Evolutionary conservation across 2,113 vertebrate genomes (phyloP).

Genomic region (Rhinopomastus cyanomelas): DNA sequence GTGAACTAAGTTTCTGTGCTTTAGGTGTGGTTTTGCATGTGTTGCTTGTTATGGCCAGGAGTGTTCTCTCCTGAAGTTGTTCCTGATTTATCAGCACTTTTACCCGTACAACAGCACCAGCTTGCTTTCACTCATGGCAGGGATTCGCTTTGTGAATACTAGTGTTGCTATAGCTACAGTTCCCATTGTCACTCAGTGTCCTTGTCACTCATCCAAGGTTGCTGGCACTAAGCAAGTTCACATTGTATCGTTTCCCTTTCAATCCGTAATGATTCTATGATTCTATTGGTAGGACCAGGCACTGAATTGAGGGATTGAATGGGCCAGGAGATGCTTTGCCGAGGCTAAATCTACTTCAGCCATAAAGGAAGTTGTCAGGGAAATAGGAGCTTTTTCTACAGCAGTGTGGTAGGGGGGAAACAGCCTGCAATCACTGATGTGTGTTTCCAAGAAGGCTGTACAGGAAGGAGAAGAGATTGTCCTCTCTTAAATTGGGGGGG

Average conservation of each 20-base stretch:
- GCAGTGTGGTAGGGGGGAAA: neutral
- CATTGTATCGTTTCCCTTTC: slow-evolving; percentile 21
- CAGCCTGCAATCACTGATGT: neutral
- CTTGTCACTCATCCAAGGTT: slow-evolving; percentile 23
- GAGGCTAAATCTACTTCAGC: neutral
- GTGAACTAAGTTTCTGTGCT: neutral
- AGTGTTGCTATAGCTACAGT: slow-evolving; percentile 39
- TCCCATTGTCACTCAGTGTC: slow-evolving; percentile 11
- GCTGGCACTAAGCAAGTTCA: slow-evolving; percentile 2
- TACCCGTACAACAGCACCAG: neutral
- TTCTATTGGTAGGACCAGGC: neutral
- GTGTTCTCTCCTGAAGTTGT: neutral
- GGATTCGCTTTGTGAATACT: neutral
- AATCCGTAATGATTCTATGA: no score
- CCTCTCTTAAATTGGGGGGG: neutral
- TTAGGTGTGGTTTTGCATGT: neutral
- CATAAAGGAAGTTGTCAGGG: neutral
- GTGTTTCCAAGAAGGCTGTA: neutral
- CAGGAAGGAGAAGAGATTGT: neutral
- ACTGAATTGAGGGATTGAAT: neutral
- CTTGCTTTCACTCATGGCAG: neutral
- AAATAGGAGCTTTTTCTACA: neutral
- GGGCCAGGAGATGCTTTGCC: slow-evolving; percentile 7
- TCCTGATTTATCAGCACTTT: slow-evolving; percentile 19
- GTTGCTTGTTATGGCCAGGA: neutral